Evolutionary conservation across 2,888 invertebrate species (phyloP).

Genomic region (Hetaerina titia): DNA sequence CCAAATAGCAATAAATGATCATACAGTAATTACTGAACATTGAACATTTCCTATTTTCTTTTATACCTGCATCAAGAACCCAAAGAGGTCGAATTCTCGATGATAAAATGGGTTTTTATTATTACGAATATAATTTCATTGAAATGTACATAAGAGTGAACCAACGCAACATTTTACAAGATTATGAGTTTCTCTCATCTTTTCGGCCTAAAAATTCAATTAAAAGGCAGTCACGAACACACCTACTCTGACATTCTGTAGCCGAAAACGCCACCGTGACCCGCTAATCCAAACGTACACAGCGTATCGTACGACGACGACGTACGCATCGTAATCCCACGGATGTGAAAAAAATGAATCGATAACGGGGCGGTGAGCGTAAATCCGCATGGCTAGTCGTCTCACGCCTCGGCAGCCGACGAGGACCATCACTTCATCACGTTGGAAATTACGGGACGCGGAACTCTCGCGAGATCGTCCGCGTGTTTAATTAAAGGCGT

Average conservation of each 20-base stretch:
- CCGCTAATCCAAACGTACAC: background rate
- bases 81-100: no score
- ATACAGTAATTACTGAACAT: no score
- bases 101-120: no score
- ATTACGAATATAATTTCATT: no score
- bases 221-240: background rate
- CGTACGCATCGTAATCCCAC: constrained; percentile 29
- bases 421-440: background rate
- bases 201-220: no score
- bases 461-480: background rate
- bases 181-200: no score
- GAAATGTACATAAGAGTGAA: no score
- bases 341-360: background rate
- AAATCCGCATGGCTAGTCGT: background rate
- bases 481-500: background rate
- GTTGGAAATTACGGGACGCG: background rate
- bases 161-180: no score
- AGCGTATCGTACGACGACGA: background rate
- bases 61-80: no score
- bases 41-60: no score
- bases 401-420: background rate
- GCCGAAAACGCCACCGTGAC: background rate
- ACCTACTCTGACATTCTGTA: background rate
- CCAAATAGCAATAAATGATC: no score
- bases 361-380: constrained; percentile 16